These are phyloP conservation scores for Chironomus striatipennis DNA, from an alignment of 1,140 invertebrate species.

Conservation along the genomic window DNA sequence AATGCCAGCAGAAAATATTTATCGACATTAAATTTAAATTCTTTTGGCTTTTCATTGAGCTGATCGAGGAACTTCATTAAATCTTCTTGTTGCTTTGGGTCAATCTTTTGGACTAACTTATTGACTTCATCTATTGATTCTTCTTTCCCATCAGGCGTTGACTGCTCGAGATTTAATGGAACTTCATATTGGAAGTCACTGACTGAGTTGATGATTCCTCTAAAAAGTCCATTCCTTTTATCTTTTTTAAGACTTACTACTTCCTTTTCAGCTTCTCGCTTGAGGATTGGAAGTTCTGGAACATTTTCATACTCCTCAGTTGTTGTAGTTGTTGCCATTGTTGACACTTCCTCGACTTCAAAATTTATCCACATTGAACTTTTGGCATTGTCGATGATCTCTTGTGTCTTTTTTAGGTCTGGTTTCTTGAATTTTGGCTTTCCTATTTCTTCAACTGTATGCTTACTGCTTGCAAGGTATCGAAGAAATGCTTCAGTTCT, in stretches of 20 bases:
- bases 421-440: background rate
- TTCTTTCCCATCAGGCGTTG: background rate
- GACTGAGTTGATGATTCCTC: background rate
- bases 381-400: background rate
- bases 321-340: background rate
- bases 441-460: background rate
- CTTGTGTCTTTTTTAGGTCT: background rate
- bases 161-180: background rate
- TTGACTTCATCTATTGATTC: background rate
- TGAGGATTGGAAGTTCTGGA: background rate
- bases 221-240: background rate
- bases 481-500: too few relatives aligned
- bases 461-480: background rate
- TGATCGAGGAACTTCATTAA: background rate
- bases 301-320: background rate
- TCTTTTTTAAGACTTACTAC: background rate
- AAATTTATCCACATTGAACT: background rate
- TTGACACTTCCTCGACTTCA: background rate
- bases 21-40: conserved; percentile 7
- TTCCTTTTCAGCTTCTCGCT: background rate
- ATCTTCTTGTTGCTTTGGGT: background rate
- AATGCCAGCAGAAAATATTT: background rate
- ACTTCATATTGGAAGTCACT: background rate
- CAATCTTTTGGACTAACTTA: background rate
- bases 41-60: background rate